A percentile compares a stretch with the other conserved stretches of the same genome.
Conservation (phyloP, 2,113 vertebrate species). For the Gulo gulo region DNA sequence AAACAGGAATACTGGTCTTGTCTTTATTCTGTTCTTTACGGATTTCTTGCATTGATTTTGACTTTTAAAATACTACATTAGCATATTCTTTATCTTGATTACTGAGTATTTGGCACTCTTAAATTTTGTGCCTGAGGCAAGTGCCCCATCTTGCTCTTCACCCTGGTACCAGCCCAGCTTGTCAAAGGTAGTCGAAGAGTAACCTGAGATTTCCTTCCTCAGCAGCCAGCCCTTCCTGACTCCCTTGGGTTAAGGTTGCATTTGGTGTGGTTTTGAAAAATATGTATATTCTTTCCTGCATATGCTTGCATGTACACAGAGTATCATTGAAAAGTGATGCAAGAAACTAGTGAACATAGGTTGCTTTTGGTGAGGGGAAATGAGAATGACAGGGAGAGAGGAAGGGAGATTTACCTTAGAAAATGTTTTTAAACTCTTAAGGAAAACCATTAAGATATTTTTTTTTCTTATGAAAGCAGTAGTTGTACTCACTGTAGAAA, state of each 20-base stretch:
- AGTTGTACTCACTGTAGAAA: background rate
- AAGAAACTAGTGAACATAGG: background rate
- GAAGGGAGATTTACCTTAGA: background rate
- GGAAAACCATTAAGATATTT: background rate
- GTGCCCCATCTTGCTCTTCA: background rate
- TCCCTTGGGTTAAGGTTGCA: constrained; percentile 1
- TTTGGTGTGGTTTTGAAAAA: background rate
- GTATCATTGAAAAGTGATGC: background rate
- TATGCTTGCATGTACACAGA: background rate
- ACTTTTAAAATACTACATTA: constrained; percentile 43
- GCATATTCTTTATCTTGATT: constrained; percentile 22
- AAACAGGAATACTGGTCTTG: background rate
- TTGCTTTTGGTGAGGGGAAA: background rate
- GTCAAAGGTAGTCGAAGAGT: background rate
- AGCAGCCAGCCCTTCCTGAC: background rate
- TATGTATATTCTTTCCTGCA: background rate
- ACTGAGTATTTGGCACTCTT: background rate
- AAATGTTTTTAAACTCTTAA: constrained; percentile 16
- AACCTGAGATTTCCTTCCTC: background rate
- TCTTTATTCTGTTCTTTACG: constrained; percentile 37
- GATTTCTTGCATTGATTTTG: constrained; percentile 21
- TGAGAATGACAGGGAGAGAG: background rate
- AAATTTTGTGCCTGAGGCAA: background rate
- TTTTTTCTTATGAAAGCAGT: background rate
- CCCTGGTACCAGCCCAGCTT: background rate